phyloP scores from a whole-genome alignment of 2,888 invertebrate species.

The Himalopsyche japonica region DNA sequence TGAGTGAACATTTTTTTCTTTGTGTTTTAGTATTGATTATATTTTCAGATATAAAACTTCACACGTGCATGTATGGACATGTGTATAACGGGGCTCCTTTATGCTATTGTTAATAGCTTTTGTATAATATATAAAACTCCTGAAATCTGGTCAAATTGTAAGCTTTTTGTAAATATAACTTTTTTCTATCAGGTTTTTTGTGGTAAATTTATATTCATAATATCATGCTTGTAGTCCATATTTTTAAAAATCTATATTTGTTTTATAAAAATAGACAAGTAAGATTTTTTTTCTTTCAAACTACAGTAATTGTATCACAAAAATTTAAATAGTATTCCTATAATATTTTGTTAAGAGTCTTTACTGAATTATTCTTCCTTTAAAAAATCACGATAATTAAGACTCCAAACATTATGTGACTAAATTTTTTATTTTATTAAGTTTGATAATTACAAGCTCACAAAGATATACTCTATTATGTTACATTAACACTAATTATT shows the following conservation, averaged over 20 bases:
- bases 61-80: not conserved
- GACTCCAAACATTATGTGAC: not conserved
- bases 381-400: not conserved
- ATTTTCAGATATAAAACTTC: not conserved
- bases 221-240: not conserved
- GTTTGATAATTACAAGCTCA: not conserved
- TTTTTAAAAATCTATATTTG: no score
- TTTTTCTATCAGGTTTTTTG: not conserved
- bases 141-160: not conserved
- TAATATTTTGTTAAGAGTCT: no score
- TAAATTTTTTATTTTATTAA: not conserved
- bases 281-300: no score
- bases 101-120: not conserved
- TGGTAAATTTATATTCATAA: not conserved
- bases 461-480: not conserved
- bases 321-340: no score
- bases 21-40: no score
- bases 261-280: no score
- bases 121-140: not conserved
- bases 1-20: no score
- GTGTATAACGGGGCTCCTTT: not conserved
- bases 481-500: not conserved
- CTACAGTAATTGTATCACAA: no score
- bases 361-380: no score
- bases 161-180: not conserved